Evolutionary conservation across 2,888 invertebrate genomes (phyloP), one percentile per base, ranked within the genome.

Genomic region (Lottia scabra): DNA sequence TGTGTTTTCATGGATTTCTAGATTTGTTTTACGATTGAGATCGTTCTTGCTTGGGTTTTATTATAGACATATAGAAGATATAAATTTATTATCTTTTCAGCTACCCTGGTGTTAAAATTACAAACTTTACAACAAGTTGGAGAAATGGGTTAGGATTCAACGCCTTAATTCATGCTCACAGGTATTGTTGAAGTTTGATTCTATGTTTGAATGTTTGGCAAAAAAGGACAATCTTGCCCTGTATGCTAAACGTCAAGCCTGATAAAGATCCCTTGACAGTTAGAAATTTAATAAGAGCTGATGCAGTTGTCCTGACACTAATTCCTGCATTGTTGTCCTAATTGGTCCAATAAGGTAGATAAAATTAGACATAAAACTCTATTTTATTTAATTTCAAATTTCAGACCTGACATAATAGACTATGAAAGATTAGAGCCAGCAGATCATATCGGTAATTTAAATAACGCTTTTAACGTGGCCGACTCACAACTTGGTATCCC

Each of bases 401-500:
- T 65, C 83, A 92, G 98, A 76, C 98, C 99, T 13, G 99, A 99
- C 90, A 91, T 99, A 83, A 95, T 99, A 89, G 94, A 95, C 83
- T 98, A 94, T 93, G 92, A 93, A 81, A 92, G 93, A 75, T 91
- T 99, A 71, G 93, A 94, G 68, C 94, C 94, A 67, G 92, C 93
- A 66, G 94, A 94, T 87, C 95, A 97, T 90, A 95, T 99, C 87
- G 96, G 96, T 88, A 99, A 99, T 87, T 93, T 99, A 81, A 98
- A 99, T 92, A 95, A 97, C 91, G 99, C 99, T 45, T 99, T 99
- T 91, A 96, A 97, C 87, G 93, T 96, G 71, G 99, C 99, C 0
- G 95, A 96, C 89, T 93, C 93, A 70, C 95, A 98, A 84, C 92
- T 99, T 81, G 98, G 97, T 66, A 98, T 99, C 78, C 96, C 97